These are phyloP conservation scores for Synanceia verrucosa DNA, from an alignment of 2,797 vertebrate genomes.

Conservation along the genomic window DNA sequence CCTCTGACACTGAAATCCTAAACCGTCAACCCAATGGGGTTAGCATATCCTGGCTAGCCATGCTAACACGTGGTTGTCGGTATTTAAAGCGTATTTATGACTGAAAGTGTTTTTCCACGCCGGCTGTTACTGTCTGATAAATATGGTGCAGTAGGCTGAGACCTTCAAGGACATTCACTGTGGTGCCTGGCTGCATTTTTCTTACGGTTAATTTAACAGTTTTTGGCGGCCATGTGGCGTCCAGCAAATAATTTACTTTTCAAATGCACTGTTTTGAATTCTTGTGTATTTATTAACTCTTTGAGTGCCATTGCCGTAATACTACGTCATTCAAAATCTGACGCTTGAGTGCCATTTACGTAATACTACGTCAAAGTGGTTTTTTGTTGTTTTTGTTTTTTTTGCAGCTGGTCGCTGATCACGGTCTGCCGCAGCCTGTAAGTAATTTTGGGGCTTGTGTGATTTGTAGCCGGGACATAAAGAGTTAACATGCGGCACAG, in stretches of 20 bases:
- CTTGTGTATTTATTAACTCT: too few species aligned
- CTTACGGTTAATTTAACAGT: slow-evolving; percentile 2
- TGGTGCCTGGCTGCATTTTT: neutral
- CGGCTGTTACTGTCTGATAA: slow-evolving; percentile 24
- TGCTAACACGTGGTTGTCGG: neutral
- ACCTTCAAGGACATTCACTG: slow-evolving; percentile 1
- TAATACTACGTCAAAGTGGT: too few species aligned
- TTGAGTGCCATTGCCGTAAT: too few species aligned
- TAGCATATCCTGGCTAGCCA: neutral
- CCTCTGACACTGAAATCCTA: slow-evolving; percentile 69
- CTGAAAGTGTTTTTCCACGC: slow-evolving; percentile 19
- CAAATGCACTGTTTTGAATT: neutral
- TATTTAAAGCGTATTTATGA: slow-evolving; percentile 40
- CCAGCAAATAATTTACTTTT: neutral
- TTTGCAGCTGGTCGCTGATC: too few species aligned
- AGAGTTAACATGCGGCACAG: too few species aligned
- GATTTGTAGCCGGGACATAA: too few species aligned
- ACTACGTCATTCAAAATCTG: too few species aligned
- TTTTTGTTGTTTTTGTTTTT: too few species aligned
- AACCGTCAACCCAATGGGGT: neutral
- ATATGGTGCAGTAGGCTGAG: slow-evolving; percentile 3
- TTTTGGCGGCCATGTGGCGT: slow-evolving; percentile 1
- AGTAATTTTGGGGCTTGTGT: too few species aligned
- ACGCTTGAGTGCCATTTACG: too few species aligned
- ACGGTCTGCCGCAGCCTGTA: too few species aligned